Percentiles rank a stretch among this genome's conserved stretches.
phyloP scores from a whole-genome alignment of 2,113 vertebrate species.

The Ochotona princeps region DNA sequence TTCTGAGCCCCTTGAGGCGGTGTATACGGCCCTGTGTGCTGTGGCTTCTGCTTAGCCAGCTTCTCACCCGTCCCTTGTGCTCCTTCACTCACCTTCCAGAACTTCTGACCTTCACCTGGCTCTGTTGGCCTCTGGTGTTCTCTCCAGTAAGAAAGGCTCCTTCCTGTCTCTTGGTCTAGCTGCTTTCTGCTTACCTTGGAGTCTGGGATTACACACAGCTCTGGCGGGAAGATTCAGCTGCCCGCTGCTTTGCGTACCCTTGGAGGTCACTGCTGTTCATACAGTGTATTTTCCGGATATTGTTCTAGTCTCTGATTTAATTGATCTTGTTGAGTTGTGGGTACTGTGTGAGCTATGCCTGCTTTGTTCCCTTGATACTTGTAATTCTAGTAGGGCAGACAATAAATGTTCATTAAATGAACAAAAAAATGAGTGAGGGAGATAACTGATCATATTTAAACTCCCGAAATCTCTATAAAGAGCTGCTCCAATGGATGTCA shows the following conservation, averaged over 20 bases:
- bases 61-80: too few relatives aligned
- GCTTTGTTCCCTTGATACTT: not conserved
- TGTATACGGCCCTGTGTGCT: not conserved
- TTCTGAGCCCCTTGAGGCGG: not conserved
- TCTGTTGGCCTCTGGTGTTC: not conserved
- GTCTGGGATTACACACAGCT: not conserved
- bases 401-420: not conserved
- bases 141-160: not conserved
- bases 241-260: not conserved
- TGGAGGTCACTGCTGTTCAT: not conserved
- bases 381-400: not conserved
- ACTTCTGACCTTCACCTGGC: not conserved
- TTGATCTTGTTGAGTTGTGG: not conserved
- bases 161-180: not conserved
- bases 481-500: not conserved
- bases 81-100: not conserved
- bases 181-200: not conserved
- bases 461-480: not conserved
- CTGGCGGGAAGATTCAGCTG: not conserved
- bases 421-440: not conserved
- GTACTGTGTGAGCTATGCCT: not conserved
- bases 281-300: not conserved
- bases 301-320: not conserved
- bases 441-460: not conserved
- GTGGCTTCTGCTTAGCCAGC: not conserved